Conservation (phyloP, 2,113 vertebrate genomes). For the Megaceryle maxima region DNA sequence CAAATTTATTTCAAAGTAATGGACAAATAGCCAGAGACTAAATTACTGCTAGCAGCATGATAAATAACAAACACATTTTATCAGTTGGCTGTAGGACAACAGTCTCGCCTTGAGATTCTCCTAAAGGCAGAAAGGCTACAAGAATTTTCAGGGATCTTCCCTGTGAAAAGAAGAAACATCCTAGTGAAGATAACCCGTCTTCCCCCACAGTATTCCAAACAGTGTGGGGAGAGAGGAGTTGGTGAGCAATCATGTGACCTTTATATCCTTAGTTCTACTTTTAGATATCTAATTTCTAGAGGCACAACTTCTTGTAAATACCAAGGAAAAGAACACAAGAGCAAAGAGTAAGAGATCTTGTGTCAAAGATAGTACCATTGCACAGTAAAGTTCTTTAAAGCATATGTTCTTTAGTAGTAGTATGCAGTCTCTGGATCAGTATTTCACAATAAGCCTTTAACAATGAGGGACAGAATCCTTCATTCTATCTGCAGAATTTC, state of each 20-base stretch:
- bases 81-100: not conserved
- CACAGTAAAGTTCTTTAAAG: not conserved
- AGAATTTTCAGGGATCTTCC: not conserved
- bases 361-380: not conserved
- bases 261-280: not conserved
- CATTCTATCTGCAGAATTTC: not conserved
- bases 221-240: rapidly evolving
- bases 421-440: not conserved
- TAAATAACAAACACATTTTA: not conserved
- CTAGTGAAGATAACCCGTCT: not conserved
- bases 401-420: rapidly evolving
- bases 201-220: not conserved
- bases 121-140: not conserved
- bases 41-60: not conserved
- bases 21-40: not conserved
- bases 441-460: not conserved
- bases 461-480: not conserved
- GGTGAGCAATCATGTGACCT: not conserved
- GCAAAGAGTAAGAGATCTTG: not conserved
- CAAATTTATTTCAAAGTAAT: not conserved
- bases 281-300: not conserved
- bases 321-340: not conserved
- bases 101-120: not conserved
- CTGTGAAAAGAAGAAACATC: not conserved
- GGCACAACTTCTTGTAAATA: not conserved